Percentiles rank a stretch among this genome's conserved stretches.
phyloP scores from a whole-genome alignment of 1,140 invertebrate species.

The Bombus polaris region DNA sequence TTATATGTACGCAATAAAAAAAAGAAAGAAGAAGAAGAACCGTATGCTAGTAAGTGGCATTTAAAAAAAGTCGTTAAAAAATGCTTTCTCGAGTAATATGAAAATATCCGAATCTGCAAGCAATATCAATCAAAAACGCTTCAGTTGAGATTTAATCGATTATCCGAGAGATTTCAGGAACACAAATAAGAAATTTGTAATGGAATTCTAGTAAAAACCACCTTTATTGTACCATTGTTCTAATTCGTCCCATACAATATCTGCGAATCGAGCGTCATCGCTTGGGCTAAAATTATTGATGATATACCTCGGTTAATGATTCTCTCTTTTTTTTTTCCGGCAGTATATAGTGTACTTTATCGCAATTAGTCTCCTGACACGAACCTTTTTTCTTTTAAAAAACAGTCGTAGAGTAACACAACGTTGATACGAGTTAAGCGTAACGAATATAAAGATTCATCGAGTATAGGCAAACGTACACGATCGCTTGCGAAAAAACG shows the following conservation, averaged over 20 bases:
- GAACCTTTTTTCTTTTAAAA: not conserved
- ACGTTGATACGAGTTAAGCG: constrained; percentile 37
- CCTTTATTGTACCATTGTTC: constrained; percentile 19
- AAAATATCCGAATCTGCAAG: not conserved
- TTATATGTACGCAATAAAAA: not conserved
- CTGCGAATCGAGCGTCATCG: not conserved
- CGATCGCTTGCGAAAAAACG: not conserved
- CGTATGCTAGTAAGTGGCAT: not conserved
- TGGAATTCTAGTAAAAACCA: constrained; percentile 5
- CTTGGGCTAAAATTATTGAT: not conserved
- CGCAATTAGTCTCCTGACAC: constrained; percentile 12
- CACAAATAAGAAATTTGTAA: constrained; percentile 7
- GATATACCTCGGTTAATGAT: not conserved
- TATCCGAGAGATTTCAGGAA: not conserved
- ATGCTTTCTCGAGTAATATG: not conserved
- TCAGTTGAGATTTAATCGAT: not conserved
- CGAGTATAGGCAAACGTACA: constrained; percentile 15
- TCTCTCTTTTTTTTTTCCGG: not conserved
- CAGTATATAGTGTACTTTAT: constrained; percentile 34
- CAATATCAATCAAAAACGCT: not conserved
- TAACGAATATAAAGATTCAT: constrained; percentile 32
- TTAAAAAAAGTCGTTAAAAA: not conserved
- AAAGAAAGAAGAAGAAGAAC: not conserved
- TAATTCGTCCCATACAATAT: not conserved
- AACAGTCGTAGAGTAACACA: constrained; percentile 31